These are phyloP conservation scores for Drosophila nigritarsus DNA, from an alignment of 2,888 invertebrate genomes.

Conservation along the genomic window DNA sequence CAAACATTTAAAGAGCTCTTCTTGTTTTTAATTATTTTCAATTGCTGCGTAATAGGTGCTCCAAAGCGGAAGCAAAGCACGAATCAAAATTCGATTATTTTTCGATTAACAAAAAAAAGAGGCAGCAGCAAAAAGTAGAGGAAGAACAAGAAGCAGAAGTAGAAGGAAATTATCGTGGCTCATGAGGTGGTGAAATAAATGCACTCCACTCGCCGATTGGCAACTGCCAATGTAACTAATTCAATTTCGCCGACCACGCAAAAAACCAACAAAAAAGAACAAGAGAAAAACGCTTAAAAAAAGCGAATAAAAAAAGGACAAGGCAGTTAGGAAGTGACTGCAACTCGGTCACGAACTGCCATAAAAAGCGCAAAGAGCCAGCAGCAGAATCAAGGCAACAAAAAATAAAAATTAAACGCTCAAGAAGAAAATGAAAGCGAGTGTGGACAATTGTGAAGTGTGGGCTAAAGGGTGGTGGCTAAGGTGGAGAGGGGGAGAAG, in stretches of 20 bases:
- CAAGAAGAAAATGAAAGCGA: slow-evolving; percentile 47
- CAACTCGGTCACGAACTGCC: slow-evolving; percentile 79
- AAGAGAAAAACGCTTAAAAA: slow-evolving; percentile 12
- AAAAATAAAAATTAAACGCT: slow-evolving; percentile 4
- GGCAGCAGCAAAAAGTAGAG: not conserved
- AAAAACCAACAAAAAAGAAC: slow-evolving; percentile 26
- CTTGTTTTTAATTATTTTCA: not conserved
- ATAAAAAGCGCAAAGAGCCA: slow-evolving; percentile 66
- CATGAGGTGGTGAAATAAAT: slow-evolving; percentile 31
- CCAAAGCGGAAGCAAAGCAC: not conserved
- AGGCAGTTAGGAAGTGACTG: slow-evolving; percentile 56
- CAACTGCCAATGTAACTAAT: slow-evolving; percentile 76
- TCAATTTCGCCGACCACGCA: slow-evolving; percentile 69
- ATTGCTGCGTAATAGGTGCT: slow-evolving; percentile 1
- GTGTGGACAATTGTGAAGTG: slow-evolving; percentile 37
- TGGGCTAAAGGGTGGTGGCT: not conserved
- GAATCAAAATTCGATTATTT: slow-evolving; percentile 17
- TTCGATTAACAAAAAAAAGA: slow-evolving; percentile 17
- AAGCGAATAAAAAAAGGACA: slow-evolving; percentile 7
- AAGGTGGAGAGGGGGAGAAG: not conserved
- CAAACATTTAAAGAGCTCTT: not conserved
- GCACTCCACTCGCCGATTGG: slow-evolving; percentile 60
- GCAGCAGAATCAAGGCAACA: slow-evolving; percentile 33
- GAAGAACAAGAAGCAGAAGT: not conserved
- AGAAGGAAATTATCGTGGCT: slow-evolving; percentile 44